Evolutionary conservation across 2,113 vertebrate genomes (phyloP), one percentile per base, ranked within the genome.

Genomic region (Peromyscus maniculatus): DNA sequence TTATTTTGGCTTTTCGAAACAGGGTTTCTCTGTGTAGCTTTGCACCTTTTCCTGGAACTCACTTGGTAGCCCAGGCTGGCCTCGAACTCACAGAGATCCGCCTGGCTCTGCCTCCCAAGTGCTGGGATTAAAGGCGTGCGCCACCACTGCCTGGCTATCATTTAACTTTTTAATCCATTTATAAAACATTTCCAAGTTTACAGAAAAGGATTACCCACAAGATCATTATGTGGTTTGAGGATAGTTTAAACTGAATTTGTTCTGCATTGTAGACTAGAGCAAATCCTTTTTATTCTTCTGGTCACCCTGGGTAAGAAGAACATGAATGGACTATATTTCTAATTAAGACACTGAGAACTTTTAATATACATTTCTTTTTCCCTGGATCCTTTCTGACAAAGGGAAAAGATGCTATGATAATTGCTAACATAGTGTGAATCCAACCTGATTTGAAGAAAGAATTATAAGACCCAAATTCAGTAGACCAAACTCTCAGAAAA

Each of bases 401-500:
- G 52, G 39, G 62, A 79, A 71, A 33, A 91, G 72, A 94, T 62
- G 62, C 62, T 59, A 39, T 87, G 72, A 89, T 89, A 62, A 95
- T 91, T 83, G 78, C 89, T 49, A 86, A 21, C 15, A 26, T 11
- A 66, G 66, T 89, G 55, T 31, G 11, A 89, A 89, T 95, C 94
- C 55, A 59, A 19, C 91, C 49, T 96, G 87, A 64, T 74, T 89
- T 55, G 87, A 96, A 62, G 75, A 69, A 33, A 83, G 36, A 55
- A 93, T 86, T 93, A 31, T 33, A 93, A 93, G 57, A 36, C 33
- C 67, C 78, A 72, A 78, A 49, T 64, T 89, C 89, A 87, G 91
- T 43, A 82, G 39, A 49, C 39, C 82, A 97, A 89, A 62, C 69
- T 22, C 62, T 66, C 64, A 97, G 91, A 87, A 96, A 94, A 94